Conservation (phyloP, 2,113 vertebrate species). For the Saguinus midas region DNA sequence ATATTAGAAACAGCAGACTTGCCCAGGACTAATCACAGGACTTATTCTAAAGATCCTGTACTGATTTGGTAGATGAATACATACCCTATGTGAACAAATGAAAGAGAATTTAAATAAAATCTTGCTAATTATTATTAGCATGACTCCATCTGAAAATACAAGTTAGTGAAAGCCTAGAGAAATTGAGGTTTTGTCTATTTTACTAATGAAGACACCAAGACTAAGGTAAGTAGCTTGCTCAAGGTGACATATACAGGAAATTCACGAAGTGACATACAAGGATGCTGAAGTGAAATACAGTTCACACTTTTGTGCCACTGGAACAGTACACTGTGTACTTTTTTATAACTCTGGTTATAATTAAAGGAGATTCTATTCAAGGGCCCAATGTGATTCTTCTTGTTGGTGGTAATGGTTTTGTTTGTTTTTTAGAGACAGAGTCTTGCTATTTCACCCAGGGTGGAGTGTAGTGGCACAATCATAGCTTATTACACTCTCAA, state of each 20-base stretch:
- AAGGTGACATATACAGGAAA: neutral
- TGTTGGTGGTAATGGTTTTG: too few relatives aligned
- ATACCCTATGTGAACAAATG: neutral
- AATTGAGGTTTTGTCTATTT: neutral
- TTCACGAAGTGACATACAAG: neutral
- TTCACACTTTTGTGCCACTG: neutral
- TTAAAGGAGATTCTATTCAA: neutral
- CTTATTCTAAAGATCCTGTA: neutral
- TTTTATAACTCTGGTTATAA: slow-evolving; percentile 1
- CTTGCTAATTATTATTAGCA: neutral
- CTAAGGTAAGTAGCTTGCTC: neutral
- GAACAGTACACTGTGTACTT: neutral
- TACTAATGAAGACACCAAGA: neutral
- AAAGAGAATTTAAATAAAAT: neutral
- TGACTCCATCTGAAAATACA: neutral
- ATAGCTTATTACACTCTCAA: too few relatives aligned
- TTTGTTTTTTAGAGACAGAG: too few relatives aligned
- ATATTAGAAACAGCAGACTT: neutral
- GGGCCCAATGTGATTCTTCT: too few relatives aligned
- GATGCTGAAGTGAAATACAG: neutral
- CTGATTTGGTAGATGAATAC: neutral
- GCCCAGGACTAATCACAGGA: fast-evolving
- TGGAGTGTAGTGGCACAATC: too few relatives aligned
- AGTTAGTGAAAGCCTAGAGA: neutral
- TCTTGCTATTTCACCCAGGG: too few relatives aligned